Evolutionary conservation across 2,888 invertebrate genomes (phyloP), one percentile per base, ranked within the genome.

Genomic region (Euphydryas editha): DNA sequence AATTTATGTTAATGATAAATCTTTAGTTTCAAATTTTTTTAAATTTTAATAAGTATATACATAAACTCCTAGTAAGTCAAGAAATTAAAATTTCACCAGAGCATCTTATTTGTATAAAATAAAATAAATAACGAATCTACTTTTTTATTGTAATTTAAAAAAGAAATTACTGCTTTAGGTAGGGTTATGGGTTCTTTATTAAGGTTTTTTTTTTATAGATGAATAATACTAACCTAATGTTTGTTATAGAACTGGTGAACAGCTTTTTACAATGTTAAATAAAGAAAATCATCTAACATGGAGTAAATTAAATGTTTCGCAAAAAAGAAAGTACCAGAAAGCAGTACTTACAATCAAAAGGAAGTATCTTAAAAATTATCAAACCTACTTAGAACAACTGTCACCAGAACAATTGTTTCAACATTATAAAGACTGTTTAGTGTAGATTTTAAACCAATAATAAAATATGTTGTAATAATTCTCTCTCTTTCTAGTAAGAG

Each of bases 331-430:
- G 59, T 91, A 88, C 68, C 76, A 73, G 55, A 73, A 67, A 55
- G 90, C 90, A 62, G 78, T 83, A 13, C 65, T 70, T 11, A 44
- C 72, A 11, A 76, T 92, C 55, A 91, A 90, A 77, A 83, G 73
- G 61, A 82, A 86, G 46, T 92, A 88, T 68, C 80, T 92, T 37
- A 76, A 70, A 18, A 81, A 86, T 59, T 91, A 86, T 72, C 84
- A 77, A 75, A 72, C 73, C 64, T 90, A 86, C 78, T 80, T 92
- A 73, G 84, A 90, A 71, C 86, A 80, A 68, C 81, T 91, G 60
- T 63, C 84, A 36, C 62, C 80, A 37, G 79, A 73, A 71, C 79
- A 87, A 71, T 78, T 92, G 47, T 85, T 79, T 76, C 72, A 84
- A 57, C 76, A 84, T 72, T 87, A 89, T 72, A 80, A 80, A 75